Evolutionary conservation across 64 coral and sea anemone species (phyloP), one percentile per base, ranked within the genome.

Genomic region (Catalaphyllia jardinei): DNA sequence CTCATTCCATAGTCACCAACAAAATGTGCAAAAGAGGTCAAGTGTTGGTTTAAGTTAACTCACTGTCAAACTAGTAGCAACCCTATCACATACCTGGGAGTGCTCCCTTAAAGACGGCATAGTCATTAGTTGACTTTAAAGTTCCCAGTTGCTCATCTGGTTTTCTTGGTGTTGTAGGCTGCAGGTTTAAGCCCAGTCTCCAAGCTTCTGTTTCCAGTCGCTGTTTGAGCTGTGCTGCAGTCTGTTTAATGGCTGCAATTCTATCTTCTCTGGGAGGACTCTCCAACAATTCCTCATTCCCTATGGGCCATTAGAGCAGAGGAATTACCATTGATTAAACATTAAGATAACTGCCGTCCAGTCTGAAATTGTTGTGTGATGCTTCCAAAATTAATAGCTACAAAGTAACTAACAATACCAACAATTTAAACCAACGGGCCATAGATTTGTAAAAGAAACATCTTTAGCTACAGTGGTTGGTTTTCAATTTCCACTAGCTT

Each of bases 241-340:
- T 99, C 49, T 90, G 79, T 35, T 75, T 90, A 28, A 99, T 88
- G n/a, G 97, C 97, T 38, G 78, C 90, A 31, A 99, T 95, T 33
- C 97, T 95, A 27, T 99, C 67, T 75, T 80, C 91, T 95, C 95
- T 97, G 24, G 87, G 93, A 16, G 95, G 92, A 71, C 92, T 93
- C 33, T 61, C 76, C 35, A 67, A 46, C 65, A 61, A 61, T 46
- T 67, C 80, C 10, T 61, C 60, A 67, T 62, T 67, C 12, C 31
- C 60, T 83, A 33, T 12, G 14, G 28, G 19, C 1, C 18, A 65
- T 65, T 65, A 2, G 42, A 65, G 62, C 24, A 17, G 17, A 7
- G 62, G 1, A 19, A 24, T n/a, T 65, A 18, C 18, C 20, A 22
- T 65, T 65, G 8, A 62, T 18, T 65, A 8, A 8, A 65, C 3